These are phyloP conservation scores for Aeoliscus strigatus DNA, from an alignment of 2,797 vertebrate genomes.

Conservation along the genomic window DNA sequence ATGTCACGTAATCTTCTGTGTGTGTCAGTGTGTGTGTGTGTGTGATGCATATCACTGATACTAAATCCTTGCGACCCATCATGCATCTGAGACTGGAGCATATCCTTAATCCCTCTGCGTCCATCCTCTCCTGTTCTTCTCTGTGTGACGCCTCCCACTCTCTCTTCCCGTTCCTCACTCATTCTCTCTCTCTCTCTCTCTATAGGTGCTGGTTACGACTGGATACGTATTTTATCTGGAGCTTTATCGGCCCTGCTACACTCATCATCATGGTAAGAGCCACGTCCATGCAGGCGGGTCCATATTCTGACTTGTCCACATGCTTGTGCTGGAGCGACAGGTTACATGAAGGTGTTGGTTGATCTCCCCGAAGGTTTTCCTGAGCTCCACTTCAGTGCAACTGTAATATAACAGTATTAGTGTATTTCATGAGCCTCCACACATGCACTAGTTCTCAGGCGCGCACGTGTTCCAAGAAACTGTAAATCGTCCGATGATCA, in stretches of 20 bases:
- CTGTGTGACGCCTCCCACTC: conserved; percentile 26
- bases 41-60: conserved; percentile 44
- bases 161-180: conserved; percentile 7
- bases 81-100: conserved; percentile 37
- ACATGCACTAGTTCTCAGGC: conserved; percentile 38
- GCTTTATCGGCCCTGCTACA: conserved; percentile 98
- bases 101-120: conserved; percentile 46
- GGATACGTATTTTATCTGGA: conserved; percentile 99
- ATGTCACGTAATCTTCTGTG: conserved; percentile 16
- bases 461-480: conserved; percentile 26
- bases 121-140: conserved; percentile 12
- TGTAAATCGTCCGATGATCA: conserved; percentile 22
- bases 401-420: conserved; percentile 14
- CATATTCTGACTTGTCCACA: conserved; percentile 6
- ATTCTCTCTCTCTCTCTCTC: conserved; percentile 23
- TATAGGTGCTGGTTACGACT: conserved; percentile 96
- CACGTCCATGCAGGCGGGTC: conserved; percentile 35
- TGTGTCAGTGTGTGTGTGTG: conserved; percentile 9
- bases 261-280: conserved; percentile 97
- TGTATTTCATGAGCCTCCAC: conserved; percentile 33
- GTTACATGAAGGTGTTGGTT: conserved; percentile 25
- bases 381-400: conserved; percentile 25
- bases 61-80: conserved; percentile 48
- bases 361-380: conserved; percentile 32
- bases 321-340: conserved; percentile 6